A percentile compares a stretch with the other conserved stretches of the same genome.
Evolutionary conservation across 2,888 invertebrate genomes (phyloP).

Genomic region (Drosophila imparisetae): DNA sequence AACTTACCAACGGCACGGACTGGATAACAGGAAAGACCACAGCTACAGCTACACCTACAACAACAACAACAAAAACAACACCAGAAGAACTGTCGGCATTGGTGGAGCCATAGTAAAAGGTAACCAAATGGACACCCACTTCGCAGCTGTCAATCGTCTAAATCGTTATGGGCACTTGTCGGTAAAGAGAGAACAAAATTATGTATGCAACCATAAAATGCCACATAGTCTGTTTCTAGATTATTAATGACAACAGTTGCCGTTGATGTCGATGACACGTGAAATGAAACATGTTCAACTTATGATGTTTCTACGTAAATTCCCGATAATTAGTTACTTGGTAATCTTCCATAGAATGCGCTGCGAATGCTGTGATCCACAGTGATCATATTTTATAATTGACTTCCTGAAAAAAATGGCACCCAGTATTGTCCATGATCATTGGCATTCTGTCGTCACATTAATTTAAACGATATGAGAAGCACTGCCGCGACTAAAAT

Average conservation of each 20-base stretch:
- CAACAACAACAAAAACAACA: constrained; percentile 13
- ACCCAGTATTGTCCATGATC: constrained; percentile 57
- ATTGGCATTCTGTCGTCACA: constrained; percentile 83
- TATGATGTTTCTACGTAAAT: neutral
- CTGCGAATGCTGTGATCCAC: neutral
- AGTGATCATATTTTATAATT: constrained; percentile 76
- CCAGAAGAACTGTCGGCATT: constrained; percentile 58
- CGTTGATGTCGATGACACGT: constrained; percentile 35
- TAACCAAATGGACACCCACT: constrained; percentile 69
- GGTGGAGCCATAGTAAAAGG: constrained; percentile 34
- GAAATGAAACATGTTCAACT: constrained; percentile 14
- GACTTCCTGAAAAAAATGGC: constrained; percentile 72
- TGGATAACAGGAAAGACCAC: constrained; percentile 61
- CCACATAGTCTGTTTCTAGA: constrained; percentile 60
- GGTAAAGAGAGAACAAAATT: constrained; percentile 17
- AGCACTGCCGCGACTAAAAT: constrained; percentile 33
- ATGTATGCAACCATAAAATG: constrained; percentile 59
- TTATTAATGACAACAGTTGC: constrained; percentile 64
- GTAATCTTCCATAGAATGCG: neutral
- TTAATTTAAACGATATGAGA: constrained; percentile 80
- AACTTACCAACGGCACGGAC: constrained; percentile 72
- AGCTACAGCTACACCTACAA: constrained; percentile 33
- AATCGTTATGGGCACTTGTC: constrained; percentile 76
- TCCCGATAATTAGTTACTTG: constrained; percentile 5
- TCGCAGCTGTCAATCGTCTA: constrained; percentile 74